Conservation (phyloP, 1,140 invertebrate genomes). For the Drosophila triauraria region DNA sequence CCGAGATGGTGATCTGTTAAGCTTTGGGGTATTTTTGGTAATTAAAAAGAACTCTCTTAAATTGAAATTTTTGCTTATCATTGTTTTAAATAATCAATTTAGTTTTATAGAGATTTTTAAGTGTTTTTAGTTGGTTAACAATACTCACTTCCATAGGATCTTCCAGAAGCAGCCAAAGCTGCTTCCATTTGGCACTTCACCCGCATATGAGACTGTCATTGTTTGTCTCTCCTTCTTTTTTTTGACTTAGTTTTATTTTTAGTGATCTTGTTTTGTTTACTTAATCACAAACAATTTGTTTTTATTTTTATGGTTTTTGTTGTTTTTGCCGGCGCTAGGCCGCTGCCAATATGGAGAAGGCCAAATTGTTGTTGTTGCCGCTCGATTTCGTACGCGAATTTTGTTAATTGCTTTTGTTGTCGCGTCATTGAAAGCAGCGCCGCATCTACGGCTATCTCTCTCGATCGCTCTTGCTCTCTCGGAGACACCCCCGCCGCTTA, state of each 20-base stretch:
- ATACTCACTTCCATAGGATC: conserved; percentile 93
- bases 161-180: conserved; percentile 96
- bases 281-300: conserved; percentile 38
- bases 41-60: not conserved
- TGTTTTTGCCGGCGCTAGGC: conserved; percentile 44
- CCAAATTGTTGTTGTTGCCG: conserved; percentile 33
- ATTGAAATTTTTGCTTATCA: not conserved
- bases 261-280: conserved; percentile 36
- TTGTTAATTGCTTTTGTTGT: conserved; percentile 45
- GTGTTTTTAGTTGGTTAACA: not conserved
- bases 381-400: conserved; percentile 57
- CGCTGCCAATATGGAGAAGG: conserved; percentile 44
- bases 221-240: conserved; percentile 23
- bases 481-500: conserved; percentile 15
- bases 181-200: conserved; percentile 94
- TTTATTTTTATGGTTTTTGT: conserved; percentile 36
- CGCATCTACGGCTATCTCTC: conserved; percentile 47
- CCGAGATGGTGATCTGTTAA: not conserved
- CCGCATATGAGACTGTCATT: conserved; percentile 95
- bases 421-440: conserved; percentile 58
- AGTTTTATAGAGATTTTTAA: not conserved
- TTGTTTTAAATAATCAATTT: not conserved
- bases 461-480: conserved; percentile 1
- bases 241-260: conserved; percentile 36
- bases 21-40: not conserved